phyloP scores from a whole-genome alignment of 2,888 invertebrate genomes.

The Acronicta alni region DNA sequence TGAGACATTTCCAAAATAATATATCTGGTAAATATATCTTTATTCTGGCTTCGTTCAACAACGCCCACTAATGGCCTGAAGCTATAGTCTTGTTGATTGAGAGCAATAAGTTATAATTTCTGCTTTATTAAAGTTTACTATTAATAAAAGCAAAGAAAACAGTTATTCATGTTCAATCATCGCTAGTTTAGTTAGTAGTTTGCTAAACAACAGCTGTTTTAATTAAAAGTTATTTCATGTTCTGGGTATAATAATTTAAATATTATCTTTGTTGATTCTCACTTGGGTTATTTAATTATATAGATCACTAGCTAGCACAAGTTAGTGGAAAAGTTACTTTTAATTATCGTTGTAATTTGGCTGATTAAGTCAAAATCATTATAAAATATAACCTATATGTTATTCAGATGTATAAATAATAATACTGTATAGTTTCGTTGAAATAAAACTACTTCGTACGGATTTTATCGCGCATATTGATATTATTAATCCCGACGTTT shows the following conservation, averaged over 20 bases:
- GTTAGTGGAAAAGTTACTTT: no score
- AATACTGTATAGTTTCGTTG: no score
- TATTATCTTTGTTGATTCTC: not conserved
- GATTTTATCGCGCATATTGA: no score
- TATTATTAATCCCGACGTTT: no score
- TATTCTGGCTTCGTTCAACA: constrained; percentile 18
- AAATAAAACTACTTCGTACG: no score
- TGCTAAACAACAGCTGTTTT: not conserved
- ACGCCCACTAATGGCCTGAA: constrained; percentile 33
- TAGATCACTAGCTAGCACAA: no score
- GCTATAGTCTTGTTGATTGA: constrained; percentile 26
- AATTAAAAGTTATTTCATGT: no score
- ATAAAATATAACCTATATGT: no score
- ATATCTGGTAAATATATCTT: constrained; percentile 32
- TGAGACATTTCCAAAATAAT: constrained; percentile 33
- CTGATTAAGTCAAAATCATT: no score
- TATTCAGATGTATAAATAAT: no score
- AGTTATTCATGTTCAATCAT: constrained; percentile 28
- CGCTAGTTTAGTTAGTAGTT: no score
- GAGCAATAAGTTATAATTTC: constrained; percentile 34
- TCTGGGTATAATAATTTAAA: not conserved
- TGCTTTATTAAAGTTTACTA: constrained; percentile 41
- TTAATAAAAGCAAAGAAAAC: constrained; percentile 34
- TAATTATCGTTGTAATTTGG: no score
- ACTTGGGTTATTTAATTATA: not conserved